These are phyloP conservation scores for Drosophila monieri DNA, from an alignment of 2,888 invertebrate species.

Conservation along the genomic window DNA sequence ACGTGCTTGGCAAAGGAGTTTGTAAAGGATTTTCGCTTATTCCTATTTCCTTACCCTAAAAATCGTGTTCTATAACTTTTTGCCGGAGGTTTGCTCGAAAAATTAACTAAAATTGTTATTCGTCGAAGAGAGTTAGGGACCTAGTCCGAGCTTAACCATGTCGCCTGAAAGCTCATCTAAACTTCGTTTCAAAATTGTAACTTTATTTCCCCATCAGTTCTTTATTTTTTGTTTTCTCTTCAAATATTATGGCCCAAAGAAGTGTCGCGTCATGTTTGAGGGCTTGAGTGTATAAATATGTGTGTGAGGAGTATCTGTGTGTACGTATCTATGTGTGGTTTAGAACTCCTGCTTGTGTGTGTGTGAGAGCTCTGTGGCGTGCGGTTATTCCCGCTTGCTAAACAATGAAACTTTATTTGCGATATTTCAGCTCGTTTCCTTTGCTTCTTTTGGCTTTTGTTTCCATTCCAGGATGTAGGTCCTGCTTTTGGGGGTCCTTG, in stretches of 20 bases:
- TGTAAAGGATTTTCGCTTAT: slow-evolving; percentile 52
- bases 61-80: neutral
- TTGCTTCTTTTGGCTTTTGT: slow-evolving; percentile 14
- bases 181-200: slow-evolving; percentile 31
- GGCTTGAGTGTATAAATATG: slow-evolving; percentile 24
- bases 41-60: slow-evolving; percentile 12
- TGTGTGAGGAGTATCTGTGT: slow-evolving; percentile 21
- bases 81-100: neutral
- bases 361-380: slow-evolving; percentile 34
- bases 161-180: slow-evolving; percentile 33
- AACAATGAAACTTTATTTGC: slow-evolving; percentile 77
- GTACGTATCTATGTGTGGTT: neutral
- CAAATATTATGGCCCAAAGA: slow-evolving; percentile 29
- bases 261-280: slow-evolving; percentile 14
- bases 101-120: neutral
- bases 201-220: slow-evolving; percentile 28
- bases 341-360: slow-evolving; percentile 8
- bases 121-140: no score
- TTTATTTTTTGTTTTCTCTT: slow-evolving; percentile 13
- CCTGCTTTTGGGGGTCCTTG: slow-evolving; percentile 2
- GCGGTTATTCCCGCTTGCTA: slow-evolving; percentile 57
- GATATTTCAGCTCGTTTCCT: slow-evolving; percentile 42
- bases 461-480: neutral
- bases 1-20: slow-evolving; percentile 64
- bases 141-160: slow-evolving; percentile 19